Base-by-base conservation (phyloP, 1,140 invertebrate genomes). In the Drosophila murphyi region DNA sequence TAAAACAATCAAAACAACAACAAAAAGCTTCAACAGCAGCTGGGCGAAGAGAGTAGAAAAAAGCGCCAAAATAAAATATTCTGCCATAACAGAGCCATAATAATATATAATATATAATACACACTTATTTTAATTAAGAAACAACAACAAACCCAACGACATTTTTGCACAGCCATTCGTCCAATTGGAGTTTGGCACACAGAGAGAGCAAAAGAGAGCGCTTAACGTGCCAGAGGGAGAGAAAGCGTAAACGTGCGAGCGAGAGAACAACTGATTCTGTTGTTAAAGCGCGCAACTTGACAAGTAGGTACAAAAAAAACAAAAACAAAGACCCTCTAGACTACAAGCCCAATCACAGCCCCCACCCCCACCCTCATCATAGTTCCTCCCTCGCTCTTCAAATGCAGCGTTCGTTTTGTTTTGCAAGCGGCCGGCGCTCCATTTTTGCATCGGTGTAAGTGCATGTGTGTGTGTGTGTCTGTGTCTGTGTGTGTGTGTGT, bases 391-490 rank as follows among this genome's bases (percentile, higher is more conserved):
- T 8, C 10, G 6, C 61, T 8, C 35, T 29, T 1, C 35, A 1
- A 32, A 20, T 39, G 20, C 32, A 60, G 32, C 32, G 69, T 78
- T 85, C 81, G 81, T 85, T 85, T 86, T 85, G 74, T 86, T 86
- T 86, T 87, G 75, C 82, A 64, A 80, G 60, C 83, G 75, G 45
- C 73, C 48, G 54, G 60, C 37, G 72, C 72, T 72, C 63, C 56
- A 60, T 70, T 74, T 82, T 74, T 82, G 65, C 80, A 67, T 39
- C 54, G 41, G 56, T 62, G 20, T 20, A 20, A 20, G 32, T 62
- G 34, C 8, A 32, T 56, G 63, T 41, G 39, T 43, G 39, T 43
- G 39, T n/a, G 10, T 5, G 20, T 31, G 51, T 8, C 10, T 62
- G 32, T 62, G 34, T 12, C 12, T 65, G 63, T 41, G 39, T 43